phyloP scores from a whole-genome alignment of 2,113 vertebrate species.

The Limanda limanda region DNA sequence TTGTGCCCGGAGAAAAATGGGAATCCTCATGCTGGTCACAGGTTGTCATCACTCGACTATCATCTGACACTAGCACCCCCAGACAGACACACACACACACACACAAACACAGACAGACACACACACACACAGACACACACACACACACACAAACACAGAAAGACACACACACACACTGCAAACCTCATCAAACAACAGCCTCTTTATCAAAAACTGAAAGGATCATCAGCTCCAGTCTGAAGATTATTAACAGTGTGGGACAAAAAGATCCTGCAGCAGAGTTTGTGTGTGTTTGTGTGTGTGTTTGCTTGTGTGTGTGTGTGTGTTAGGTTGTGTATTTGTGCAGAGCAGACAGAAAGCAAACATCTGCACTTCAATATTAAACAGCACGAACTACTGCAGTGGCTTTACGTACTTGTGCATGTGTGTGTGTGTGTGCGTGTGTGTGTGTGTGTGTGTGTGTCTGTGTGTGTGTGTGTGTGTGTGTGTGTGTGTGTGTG shows the following conservation, averaged over 20 bases:
- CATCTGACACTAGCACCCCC: conserved; percentile 50
- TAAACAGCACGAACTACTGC: conserved; percentile 41
- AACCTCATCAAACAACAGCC: conserved; percentile 49
- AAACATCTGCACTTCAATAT: conserved; percentile 56
- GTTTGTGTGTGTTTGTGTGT: conserved; percentile 21
- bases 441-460: conserved; percentile 11
- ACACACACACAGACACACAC: conserved; percentile 15
- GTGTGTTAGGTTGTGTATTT: not conserved
- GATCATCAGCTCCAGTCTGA: conserved; percentile 44
- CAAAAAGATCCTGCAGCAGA: not conserved
- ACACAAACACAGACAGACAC: too few species aligned
- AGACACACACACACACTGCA: conserved; percentile 6
- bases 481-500: conserved; percentile 29
- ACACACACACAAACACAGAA: conserved; percentile 21
- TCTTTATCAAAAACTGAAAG: conserved; percentile 63
- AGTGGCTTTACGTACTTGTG: not conserved
- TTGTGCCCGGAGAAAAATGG: conserved; percentile 17
- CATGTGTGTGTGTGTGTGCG: conserved; percentile 5
- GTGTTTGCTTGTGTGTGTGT: conserved; percentile 10
- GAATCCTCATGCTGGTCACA: conserved; percentile 57
- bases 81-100: conserved; percentile 18
- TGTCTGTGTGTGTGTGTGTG: not conserved
- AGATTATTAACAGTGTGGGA: not conserved
- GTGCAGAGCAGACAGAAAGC: conserved; percentile 27
- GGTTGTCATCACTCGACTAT: conserved; percentile 52